Evolutionary conservation across 1,140 invertebrate genomes (phyloP), one percentile per base, ranked within the genome.

Genomic region (Drosophila nannoptera): DNA sequence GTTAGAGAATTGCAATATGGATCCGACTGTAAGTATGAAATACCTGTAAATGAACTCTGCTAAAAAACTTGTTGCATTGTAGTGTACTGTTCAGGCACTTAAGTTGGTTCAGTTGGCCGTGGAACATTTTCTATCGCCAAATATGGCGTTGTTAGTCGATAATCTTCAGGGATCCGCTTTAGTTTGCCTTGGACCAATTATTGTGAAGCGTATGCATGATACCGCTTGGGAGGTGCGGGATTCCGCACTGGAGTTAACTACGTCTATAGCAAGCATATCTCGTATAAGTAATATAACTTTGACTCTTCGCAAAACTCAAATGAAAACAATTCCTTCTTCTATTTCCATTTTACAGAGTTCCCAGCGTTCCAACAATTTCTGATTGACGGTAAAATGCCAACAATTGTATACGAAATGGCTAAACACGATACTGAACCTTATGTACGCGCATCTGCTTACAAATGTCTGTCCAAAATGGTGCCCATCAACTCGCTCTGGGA

Each of bases 281-380:
- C 92, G 92, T 89, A 89, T 92, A 12, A 95, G 94, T 95, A 91
- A 92, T 64, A 2, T 64, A 5, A 8, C 8, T 35, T 32, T 33
- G 31, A 7, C 4, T 12, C 32, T 4, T 11, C 22, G 2, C n/a
- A 6, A 92, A 90, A 11, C 9, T 31, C 7, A 6, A 7, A 31
- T 60, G 4, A 8, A 53, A 62, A 7, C 40, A 31, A 2, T 4
- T 12, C 22, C 9, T 32, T 22, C 4, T 14, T 7, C 42, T 29
- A 29, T 46, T 49, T 54, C 4, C 2, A n/a, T n/a, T 46, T 69
- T 75, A 87, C 78, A 95, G 94, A 95, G 90, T 95, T 94, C 88
- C 94, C 94, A n/a, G 92, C 94, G 29, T 94, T 94, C 83, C 94
- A 95, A 90, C 91, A 92, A 38, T 92, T 94, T 72, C 86, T 96